Percentiles rank a stretch among this genome's conserved stretches.
Conservation (phyloP, 1,140 invertebrate species). For the Drosophila lini region DNA sequence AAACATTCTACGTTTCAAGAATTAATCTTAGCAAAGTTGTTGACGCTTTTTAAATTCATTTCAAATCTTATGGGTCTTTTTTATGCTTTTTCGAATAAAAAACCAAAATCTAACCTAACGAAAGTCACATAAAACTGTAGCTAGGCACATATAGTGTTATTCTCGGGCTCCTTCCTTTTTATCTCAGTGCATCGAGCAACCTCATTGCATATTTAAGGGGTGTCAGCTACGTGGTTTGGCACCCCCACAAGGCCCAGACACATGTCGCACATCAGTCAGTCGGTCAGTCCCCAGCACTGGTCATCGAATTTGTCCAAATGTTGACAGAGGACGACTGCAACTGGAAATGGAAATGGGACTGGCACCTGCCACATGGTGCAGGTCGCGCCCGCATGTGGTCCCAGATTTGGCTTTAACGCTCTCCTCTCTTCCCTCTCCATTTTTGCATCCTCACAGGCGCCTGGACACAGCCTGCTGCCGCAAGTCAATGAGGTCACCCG, state of each 20-base stretch:
- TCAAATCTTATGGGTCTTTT: too few species aligned
- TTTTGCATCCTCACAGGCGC: slow-evolving; percentile 59
- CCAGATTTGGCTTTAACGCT: slow-evolving; percentile 26
- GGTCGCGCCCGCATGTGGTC: slow-evolving; percentile 37
- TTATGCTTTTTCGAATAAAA: background rate
- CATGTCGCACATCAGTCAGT: slow-evolving; percentile 11
- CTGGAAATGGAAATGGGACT: slow-evolving; percentile 8
- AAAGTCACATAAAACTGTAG: background rate
- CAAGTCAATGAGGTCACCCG: slow-evolving; percentile 81
- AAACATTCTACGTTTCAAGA: background rate
- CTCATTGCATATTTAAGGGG: slow-evolving; percentile 33
- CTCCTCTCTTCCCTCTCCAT: slow-evolving; percentile 4
- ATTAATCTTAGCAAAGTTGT: background rate
- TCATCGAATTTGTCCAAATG: slow-evolving; percentile 37
- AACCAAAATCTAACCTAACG: background rate
- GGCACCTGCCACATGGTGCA: background rate
- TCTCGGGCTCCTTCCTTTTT: background rate
- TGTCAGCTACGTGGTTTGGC: slow-evolving; percentile 10
- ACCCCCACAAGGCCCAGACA: slow-evolving; percentile 13
- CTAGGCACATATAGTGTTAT: too few species aligned
- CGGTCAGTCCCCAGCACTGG: slow-evolving; percentile 1
- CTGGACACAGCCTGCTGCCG: slow-evolving; percentile 64
- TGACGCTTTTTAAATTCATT: too few species aligned
- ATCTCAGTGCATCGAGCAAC: background rate
- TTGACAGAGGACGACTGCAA: slow-evolving; percentile 29